Evolutionary conservation across 2,113 vertebrate species (phyloP), one percentile per base, ranked within the genome.

Genomic region (Procavia capensis): DNA sequence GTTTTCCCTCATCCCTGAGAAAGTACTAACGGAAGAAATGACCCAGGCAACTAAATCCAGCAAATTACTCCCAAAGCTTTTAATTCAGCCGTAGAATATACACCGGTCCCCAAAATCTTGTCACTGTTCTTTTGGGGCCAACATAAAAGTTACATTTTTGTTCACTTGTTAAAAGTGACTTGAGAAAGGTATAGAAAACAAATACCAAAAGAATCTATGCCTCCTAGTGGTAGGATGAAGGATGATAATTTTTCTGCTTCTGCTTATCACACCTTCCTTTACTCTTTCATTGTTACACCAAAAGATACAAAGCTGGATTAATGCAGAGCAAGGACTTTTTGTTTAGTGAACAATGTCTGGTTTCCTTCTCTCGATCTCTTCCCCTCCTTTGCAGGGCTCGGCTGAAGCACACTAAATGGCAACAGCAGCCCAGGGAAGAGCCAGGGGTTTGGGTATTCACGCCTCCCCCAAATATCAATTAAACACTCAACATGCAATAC

Each of bases 171-270:
- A 85, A 3, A 43, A 75, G 13, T 61, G 75, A 76, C 20, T 54
- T 63, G 70, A 88, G 61, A 79, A 85, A 17, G 7, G 0, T 3
- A 24, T 22, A 80, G 36, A 61, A 75, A 50, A 43, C 47, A 79
- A 88, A 94, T 76, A 70, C 8, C 34, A 47, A 17, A 95, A 85
- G 29, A 54, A 96, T 79, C 68, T 4, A 47, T 43, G 91, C 95
- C 83, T 94, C 97, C 95, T 95, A 84, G 95, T 94, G 96, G 93
- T 17, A 19, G 47, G 2, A 17, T 16, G n/a, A 41, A 85, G 50
- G 9, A 31, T 24, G 14, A 16, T 41, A 6, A 10, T 6, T 64
- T 66, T 27, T 25, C 34, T 16, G 14, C 25, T 75, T 41, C 17
- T 54, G 50, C 64, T 19, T 9, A 36, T 41, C 24, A 4, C 0